Conservation (phyloP, 2,113 vertebrate species). For the Saguinus midas region DNA sequence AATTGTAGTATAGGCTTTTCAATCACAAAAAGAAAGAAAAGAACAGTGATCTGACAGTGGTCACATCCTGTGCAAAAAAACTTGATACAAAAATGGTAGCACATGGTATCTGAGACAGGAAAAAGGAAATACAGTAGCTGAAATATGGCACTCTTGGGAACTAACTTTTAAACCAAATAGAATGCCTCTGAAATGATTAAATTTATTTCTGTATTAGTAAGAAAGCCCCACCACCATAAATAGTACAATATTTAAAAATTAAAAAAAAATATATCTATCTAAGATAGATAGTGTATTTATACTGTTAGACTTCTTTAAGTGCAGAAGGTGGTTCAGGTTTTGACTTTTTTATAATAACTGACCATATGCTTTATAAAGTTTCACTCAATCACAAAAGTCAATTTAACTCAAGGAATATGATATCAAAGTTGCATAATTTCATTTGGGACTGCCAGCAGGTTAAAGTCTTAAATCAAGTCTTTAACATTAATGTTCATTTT, state of each 20-base stretch:
- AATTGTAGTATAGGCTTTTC: constrained; percentile 86
- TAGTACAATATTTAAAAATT: constrained; percentile 85
- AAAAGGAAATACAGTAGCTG: constrained; percentile 85
- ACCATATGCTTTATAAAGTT: constrained; percentile 74
- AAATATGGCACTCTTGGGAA: constrained; percentile 83
- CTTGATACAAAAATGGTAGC: constrained; percentile 80
- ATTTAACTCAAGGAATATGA: constrained; percentile 80
- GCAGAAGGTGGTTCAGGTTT: constrained; percentile 82
- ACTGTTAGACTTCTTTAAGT: constrained; percentile 81
- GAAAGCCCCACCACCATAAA: constrained; percentile 87
- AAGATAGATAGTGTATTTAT: constrained; percentile 82
- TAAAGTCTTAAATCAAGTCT: constrained; percentile 83
- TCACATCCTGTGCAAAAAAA: constrained; percentile 86
- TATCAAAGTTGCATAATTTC: constrained; percentile 89
- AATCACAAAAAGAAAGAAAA: constrained; percentile 87
- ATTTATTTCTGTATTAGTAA: constrained; percentile 84
- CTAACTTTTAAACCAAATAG: constrained; percentile 79
- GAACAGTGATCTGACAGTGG: constrained; percentile 85
- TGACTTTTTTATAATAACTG: constrained; percentile 63
- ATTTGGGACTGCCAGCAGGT: constrained; percentile 81
- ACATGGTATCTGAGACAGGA: constrained; percentile 80
- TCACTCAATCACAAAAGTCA: constrained; percentile 81
- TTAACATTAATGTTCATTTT: constrained; percentile 78
- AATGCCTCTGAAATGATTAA: constrained; percentile 83
- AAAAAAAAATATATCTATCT: constrained; percentile 84